Evolutionary conservation across 1,140 invertebrate genomes (phyloP).

Genomic region (Nymphalis io): DNA sequence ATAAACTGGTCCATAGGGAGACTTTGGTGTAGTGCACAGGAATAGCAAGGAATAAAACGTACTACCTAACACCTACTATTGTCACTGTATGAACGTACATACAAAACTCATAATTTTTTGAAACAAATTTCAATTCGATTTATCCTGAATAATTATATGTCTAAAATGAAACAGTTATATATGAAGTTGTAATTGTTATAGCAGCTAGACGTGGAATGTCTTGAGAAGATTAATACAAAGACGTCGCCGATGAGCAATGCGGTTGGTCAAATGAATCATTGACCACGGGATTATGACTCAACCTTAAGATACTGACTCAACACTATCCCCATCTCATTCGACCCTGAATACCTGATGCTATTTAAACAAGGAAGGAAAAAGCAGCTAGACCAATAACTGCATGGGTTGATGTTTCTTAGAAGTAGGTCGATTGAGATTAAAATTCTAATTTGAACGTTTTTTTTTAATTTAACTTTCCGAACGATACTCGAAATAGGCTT

Average conservation of each 20-base stretch:
- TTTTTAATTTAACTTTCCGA: constrained; percentile 14
- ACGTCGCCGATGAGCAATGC: constrained; percentile 13
- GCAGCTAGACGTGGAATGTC: constrained; percentile 3
- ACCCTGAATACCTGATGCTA: constrained; percentile 7
- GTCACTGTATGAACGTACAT: neutral
- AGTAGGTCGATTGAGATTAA: constrained; percentile 30
- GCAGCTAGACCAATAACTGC: constrained; percentile 18
- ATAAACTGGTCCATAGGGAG: constrained; percentile 12
- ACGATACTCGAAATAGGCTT: constrained; percentile 17
- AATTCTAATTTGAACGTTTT: constrained; percentile 28
- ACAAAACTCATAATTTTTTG: neutral
- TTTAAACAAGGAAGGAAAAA: constrained; percentile 25
- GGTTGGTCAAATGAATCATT: constrained; percentile 26
- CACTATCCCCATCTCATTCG: constrained; percentile 19
- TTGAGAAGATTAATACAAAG: constrained; percentile 5
- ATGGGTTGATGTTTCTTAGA: constrained; percentile 29
- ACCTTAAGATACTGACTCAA: constrained; percentile 28
- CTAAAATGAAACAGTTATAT: neutral
- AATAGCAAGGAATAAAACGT: constrained; percentile 7
- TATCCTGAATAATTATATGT: neutral
- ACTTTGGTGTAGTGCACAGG: neutral
- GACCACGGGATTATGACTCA: constrained; percentile 25
- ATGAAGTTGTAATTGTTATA: neutral
- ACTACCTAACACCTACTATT: neutral
- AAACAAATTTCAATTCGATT: too few relatives aligned